These are phyloP conservation scores for Scopus umbretta DNA, from an alignment of 2,113 vertebrate species.

Conservation along the genomic window DNA sequence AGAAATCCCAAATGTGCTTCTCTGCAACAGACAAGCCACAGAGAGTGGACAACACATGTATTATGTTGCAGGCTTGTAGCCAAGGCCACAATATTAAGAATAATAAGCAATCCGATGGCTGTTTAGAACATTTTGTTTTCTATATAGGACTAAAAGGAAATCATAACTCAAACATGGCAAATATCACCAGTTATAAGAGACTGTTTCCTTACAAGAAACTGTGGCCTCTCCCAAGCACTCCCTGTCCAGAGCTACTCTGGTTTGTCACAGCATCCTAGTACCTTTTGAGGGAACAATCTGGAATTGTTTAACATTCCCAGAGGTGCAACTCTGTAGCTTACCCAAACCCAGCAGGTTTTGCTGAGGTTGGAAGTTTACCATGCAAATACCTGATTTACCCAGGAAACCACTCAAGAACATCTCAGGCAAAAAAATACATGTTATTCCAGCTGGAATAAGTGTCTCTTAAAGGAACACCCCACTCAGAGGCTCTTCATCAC, in stretches of 20 bases:
- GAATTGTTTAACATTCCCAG: slow-evolving; percentile 23
- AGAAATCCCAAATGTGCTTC: background rate
- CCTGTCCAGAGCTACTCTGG: background rate
- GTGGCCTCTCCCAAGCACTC: background rate
- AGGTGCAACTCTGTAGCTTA: background rate
- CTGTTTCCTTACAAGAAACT: background rate
- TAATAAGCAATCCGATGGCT: background rate
- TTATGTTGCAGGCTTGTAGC: background rate
- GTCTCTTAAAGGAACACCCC: background rate
- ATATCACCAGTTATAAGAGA: background rate
- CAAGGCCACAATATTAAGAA: background rate
- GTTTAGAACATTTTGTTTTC: slow-evolving; percentile 15
- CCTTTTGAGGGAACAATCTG: background rate
- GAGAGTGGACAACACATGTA: background rate
- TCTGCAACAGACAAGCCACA: background rate
- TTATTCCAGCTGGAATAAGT: background rate
- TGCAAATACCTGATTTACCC: background rate
- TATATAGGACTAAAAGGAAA: slow-evolving; percentile 1
- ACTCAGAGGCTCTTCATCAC: background rate
- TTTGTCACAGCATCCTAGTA: background rate
- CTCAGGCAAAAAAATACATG: background rate
- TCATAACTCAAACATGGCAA: background rate
- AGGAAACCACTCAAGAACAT: slow-evolving; percentile 15
- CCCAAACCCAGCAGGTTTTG: background rate
- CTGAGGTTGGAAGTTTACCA: slow-evolving; percentile 26